Base-by-base conservation (phyloP, 2,888 invertebrate genomes). In the Uloborus plumipes region DNA sequence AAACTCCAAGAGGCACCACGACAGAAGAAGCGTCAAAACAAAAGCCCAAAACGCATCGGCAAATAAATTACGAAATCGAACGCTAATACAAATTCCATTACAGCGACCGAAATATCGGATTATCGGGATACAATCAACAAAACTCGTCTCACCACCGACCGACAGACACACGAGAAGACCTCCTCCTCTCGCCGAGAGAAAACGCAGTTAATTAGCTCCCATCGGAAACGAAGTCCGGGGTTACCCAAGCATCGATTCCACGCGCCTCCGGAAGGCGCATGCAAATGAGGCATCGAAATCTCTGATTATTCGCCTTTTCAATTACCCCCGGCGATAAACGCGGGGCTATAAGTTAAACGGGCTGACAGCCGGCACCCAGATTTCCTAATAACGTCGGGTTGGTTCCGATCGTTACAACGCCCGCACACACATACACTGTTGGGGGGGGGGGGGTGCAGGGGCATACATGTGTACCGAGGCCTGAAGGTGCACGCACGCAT, bases 301-400 rank as follows among this genome's bases (percentile, higher is more conserved):
- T 74, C 80, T 64, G 80, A 74, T 80, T 80, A 74, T 73, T 70
- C 80, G 74, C 74, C 74, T 80, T 80, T 80, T 80, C 80, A 80
- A 80, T 80, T 80, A 80, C 80, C 80, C 80, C 64, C 69, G 74
- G 74, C 69, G 69, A 80, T 74, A 80, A 74, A 74, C 61, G 61
- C 49, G n/a, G 76, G 64, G 80, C 62, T 62, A 74, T 80, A 80
- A 80, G 70, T 74, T 80, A 58, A 67, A 73, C 31, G 80, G 20
- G 39, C 61, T 62, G 72, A 79, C 64, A 62, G 59, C 50, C 53
- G 58, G 51, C 50, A 4, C 50, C 51, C 47, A 49, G 64, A 58
- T 71, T 71, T 58, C 58, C 65, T 71, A 78, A 77, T 69, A 70
- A 65, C 31, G 15, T 18, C 20, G 31, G 39, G 39, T 26, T 11